phyloP scores from a whole-genome alignment of 2,113 vertebrate genomes.

The Cebus imitator region DNA sequence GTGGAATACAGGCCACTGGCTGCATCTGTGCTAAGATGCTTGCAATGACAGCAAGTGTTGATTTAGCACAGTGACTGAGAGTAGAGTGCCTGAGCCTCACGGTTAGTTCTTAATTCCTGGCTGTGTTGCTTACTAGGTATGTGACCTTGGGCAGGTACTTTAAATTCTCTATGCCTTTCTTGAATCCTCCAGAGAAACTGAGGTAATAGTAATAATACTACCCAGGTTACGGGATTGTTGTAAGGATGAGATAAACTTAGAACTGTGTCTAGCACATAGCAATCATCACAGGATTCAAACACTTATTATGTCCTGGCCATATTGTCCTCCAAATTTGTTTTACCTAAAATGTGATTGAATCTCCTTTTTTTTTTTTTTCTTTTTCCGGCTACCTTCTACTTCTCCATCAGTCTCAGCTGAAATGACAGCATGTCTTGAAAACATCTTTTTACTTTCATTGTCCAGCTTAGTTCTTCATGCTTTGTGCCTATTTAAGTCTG shows the following conservation, averaged over 20 bases:
- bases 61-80: not conserved
- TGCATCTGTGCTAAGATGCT: accelerated
- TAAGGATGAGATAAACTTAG: not conserved
- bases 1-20: not conserved
- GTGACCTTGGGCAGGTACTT: not conserved
- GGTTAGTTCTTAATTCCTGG: not conserved
- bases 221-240: accelerated
- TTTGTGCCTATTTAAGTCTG: not conserved
- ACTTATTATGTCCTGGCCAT: not conserved
- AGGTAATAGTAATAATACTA: not conserved
- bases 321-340: not conserved
- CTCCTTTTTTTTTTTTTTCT: not conserved
- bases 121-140: not conserved
- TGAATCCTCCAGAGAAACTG: not conserved
- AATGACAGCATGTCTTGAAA: not conserved
- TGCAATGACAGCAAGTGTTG: not conserved
- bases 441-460: not conserved
- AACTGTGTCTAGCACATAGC: not conserved
- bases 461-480: not conserved
- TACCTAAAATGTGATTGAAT: not conserved
- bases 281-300: not conserved
- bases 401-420: not conserved
- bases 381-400: not conserved
- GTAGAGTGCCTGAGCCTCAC: not conserved
- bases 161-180: not conserved